A percentile compares a stretch with the other conserved stretches of the same genome.
phyloP scores from a whole-genome alignment of 2,113 vertebrate genomes.

The Neotoma lepida region DNA sequence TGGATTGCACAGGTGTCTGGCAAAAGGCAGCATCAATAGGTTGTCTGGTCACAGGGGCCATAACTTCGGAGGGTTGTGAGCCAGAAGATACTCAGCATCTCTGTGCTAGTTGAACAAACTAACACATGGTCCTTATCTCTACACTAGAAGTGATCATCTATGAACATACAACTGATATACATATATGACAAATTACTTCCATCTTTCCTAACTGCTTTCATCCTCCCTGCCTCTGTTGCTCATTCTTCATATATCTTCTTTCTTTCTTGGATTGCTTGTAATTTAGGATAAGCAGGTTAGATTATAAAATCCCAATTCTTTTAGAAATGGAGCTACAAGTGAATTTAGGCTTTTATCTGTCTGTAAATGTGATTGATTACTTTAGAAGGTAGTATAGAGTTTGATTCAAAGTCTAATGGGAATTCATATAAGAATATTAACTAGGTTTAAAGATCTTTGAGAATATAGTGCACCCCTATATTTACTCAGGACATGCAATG shows the following conservation, averaged over 20 bases:
- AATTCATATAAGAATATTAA: neutral
- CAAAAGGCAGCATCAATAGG: neutral
- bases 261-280: neutral
- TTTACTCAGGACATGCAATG: neutral
- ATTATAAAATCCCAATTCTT: neutral
- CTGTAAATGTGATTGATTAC: neutral
- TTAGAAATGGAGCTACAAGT: neutral
- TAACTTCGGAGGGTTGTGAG: neutral
- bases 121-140: neutral
- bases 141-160: neutral
- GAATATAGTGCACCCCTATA: neutral
- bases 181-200: neutral
- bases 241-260: neutral
- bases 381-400: neutral
- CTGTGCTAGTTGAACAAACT: neutral
- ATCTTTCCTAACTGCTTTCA: neutral
- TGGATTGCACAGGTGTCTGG: neutral
- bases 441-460: neutral
- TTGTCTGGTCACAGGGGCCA: neutral
- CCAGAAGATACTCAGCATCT: neutral
- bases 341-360: neutral
- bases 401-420: neutral
- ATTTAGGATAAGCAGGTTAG: neutral
- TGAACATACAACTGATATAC: neutral
- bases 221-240: fast-evolving